Evolutionary conservation across 2,888 invertebrate species (phyloP), one percentile per base, ranked within the genome.

Genomic region (Alloplasta piceator): DNA sequence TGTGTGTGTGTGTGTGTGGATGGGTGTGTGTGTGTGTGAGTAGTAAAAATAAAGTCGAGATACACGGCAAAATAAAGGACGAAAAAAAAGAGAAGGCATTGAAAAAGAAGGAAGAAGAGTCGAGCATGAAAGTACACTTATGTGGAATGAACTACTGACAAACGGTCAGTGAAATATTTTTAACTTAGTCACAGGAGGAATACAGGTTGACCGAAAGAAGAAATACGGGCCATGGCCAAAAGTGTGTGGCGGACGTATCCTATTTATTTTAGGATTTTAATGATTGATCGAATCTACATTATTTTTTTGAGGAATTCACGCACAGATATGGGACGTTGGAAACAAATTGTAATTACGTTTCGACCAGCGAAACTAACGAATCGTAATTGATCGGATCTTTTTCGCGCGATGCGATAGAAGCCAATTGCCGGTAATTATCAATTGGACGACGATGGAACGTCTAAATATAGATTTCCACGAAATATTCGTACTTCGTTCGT

Each of bases 291-390:
- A 6, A 50, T 9, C 7, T 6, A 9, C n/a, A 7, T 6, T 46
- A 0, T 46, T 46, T 6, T 46, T 50, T 48, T 14, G 9, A 7
- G 36, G 70, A 56, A 68, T 50, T 56, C 43, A 48, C 58, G 7
- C 48, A 39, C 26, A 52, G 26, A 14, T 41, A 41, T 36, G 9
- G n/a, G n/a, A 4, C 12, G 12, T 5, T 58, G 46, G 14, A 60
- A 71, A 71, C 72, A 46, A 72, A 58, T 64, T 6, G 46, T 50
- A 26, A 78, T 66, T 39, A 50, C 41, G 14, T 26, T n/a, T 9
- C 39, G 10, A 60, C 71, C 48, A 48, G 71, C 60, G 43, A 46
- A 48, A 60, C 71, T 71, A 60, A 71, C 71, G 43, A 71, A 60
- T 60, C 38, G 4, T 39, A 48, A 50, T 71, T 60, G 60, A 39